Evolutionary conservation across 1,140 invertebrate genomes (phyloP), one percentile per base, ranked within the genome.

Genomic region (Stegodyphus mimosarum): DNA sequence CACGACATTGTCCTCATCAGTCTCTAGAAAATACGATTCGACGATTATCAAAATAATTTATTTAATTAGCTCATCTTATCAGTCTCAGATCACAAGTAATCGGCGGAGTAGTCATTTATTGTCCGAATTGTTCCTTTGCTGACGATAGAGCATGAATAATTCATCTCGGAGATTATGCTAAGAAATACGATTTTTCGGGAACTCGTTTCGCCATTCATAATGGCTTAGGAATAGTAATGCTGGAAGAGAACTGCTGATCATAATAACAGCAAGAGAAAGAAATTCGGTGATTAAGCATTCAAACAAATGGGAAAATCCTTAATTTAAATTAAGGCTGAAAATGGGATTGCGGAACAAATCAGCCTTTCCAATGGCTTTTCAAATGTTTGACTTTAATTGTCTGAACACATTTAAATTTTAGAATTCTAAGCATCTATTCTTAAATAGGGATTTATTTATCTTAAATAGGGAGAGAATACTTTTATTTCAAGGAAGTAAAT

Each of bases 11-110:
- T 55, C 18, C 55, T 64, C 17, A 7, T 6, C 18, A 76, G 17
- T 60, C 74, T 63, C 18, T 64, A 5, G 15, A 69, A 79, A 33
- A 67, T 69, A 52, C 15, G 64, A 69, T 9, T 67, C 9, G 18
- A 18, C 49, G 67, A 80, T 80, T 80, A 78, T 67, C 75, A 60
- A 80, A 80, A 72, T 80, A 71, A 63, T 80, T 67, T 53, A 71
- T 69, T 71, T 80, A 80, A 71, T 80, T 80, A 71, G 33, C 11
- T 64, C 48, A 51, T 71, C 52, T 71, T 72, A 80, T 72, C 51
- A 49, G 69, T 17, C 67, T 71, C 52, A 63, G 18, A 72, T 80
- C 67, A 17, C 67, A 60, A 72, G 51, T 80, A 60, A 55, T 63
- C 69, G 15, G 67, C 11, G 6, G 53, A 49, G 69, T 10, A 80